Conservation (phyloP, 2,797 vertebrate genomes). For the Lutjanus argentimaculatus region DNA sequence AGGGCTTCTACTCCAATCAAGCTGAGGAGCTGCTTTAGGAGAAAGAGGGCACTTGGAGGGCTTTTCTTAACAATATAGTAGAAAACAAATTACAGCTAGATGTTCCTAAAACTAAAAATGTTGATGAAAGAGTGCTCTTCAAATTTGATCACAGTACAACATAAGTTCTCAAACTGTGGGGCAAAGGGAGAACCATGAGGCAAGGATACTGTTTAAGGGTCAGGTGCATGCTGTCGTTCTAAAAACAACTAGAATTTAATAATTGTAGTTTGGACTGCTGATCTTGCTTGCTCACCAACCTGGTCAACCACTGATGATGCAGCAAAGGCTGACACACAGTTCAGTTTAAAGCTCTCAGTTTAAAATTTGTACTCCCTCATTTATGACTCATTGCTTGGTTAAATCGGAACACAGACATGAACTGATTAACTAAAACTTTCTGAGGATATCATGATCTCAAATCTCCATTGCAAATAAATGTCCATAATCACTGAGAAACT, state of each 20-base stretch:
- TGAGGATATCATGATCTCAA: not conserved
- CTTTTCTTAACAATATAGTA: constrained; percentile 28
- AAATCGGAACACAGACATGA: not conserved
- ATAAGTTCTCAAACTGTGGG: constrained; percentile 19
- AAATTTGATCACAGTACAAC: constrained; percentile 27
- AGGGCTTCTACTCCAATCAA: constrained; percentile 38
- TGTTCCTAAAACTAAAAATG: constrained; percentile 34
- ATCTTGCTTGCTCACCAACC: not conserved
- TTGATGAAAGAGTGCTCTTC: constrained; percentile 23
- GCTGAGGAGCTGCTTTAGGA: constrained; percentile 20
- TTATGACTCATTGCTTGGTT: not conserved
- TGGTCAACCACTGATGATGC: not conserved
- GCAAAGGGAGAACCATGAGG: not conserved
- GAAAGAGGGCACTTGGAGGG: not conserved
- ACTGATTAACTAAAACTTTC: not conserved
- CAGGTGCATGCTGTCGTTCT: not conserved
- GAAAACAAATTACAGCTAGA: constrained; percentile 37
- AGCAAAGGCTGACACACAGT: no score
- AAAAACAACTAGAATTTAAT: not conserved
- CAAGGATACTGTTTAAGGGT: not conserved
- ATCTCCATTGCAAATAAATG: not conserved
- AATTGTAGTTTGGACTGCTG: not conserved
- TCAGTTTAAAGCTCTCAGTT: not conserved
- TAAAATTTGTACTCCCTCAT: not conserved
- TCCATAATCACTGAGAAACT: not conserved